phyloP scores from a whole-genome alignment of 2,113 vertebrate genomes.

The Paedocypris sp. region DNA sequence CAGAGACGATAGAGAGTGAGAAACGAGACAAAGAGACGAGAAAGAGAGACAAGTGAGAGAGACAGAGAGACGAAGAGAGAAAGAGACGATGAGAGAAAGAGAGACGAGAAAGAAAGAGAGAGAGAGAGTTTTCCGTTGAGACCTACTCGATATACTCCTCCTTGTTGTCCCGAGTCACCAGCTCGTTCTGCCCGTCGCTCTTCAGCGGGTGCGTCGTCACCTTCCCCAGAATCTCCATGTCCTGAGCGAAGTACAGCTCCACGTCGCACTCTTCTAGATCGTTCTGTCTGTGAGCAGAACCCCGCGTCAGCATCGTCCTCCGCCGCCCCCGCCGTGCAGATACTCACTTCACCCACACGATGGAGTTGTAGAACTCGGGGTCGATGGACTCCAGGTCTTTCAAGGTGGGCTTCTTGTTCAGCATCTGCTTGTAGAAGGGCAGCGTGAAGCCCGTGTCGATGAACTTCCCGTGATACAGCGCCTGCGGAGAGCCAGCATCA shows the following conservation, averaged over 20 bases:
- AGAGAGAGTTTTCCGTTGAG: no score
- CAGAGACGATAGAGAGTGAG: no score
- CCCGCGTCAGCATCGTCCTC: neutral
- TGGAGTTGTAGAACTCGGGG: slow-evolving; percentile 96
- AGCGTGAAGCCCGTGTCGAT: slow-evolving; percentile 96
- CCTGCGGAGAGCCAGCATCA: slow-evolving; percentile 52
- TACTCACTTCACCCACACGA: slow-evolving; percentile 96
- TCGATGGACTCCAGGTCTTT: slow-evolving; percentile 98
- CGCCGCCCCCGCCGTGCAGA: neutral
- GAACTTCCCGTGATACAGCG: slow-evolving; percentile 93
- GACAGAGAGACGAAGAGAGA: no score
- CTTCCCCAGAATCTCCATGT: slow-evolving; percentile 97
- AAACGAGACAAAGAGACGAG: no score
- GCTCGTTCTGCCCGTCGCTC: slow-evolving; percentile 82
- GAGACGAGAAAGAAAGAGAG: no score
- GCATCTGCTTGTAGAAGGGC: slow-evolving; percentile 97
- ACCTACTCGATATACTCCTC: slow-evolving; percentile 90
- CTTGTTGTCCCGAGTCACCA: slow-evolving; percentile 91
- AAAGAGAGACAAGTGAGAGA: no score
- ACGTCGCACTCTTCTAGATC: slow-evolving; percentile 88
- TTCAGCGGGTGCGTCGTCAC: slow-evolving; percentile 93
- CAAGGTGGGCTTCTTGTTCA: slow-evolving; percentile 92
- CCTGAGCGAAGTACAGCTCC: slow-evolving; percentile 95
- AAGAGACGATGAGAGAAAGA: no score
- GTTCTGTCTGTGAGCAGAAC: slow-evolving; percentile 70